Evolutionary conservation across 1,140 invertebrate species (phyloP), one percentile per base, ranked within the genome.

Genomic region (Halotydeus destructor): DNA sequence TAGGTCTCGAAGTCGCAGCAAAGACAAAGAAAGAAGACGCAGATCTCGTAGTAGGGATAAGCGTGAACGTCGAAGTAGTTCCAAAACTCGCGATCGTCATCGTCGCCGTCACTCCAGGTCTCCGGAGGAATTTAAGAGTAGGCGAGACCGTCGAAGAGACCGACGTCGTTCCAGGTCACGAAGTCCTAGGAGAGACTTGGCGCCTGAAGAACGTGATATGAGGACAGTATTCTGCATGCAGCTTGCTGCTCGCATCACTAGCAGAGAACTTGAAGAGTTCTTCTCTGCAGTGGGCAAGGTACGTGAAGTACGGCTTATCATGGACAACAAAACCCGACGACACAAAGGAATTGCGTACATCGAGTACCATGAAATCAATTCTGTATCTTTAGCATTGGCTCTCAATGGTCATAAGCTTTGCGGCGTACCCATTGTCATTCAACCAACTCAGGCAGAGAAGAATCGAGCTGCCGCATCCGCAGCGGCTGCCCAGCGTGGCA

Each of bases 321-420:
- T 88, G 31, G 97, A 97, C 61, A 97, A 97, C 59, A 96, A 97
- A 63, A 99, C 94, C 0, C 72, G 93, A 52, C 67, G 91, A 49
- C 98, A 96, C 52, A 99, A 99, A 65, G 94, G 94, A 38, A 98
- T 99, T 55, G 83, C 89, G 14, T 99, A 99, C 61, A 88, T 99
- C 36, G 94, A 99, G 64, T 99, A 99, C 60, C 78, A 80, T 56
- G 89, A 98, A 65, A 80, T 88, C 11, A 89, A 97, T 65, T 91
- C 88, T 48, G 93, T 98, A 19, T 76, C 85, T 45, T 64, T 97
- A 62, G 94, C 89, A n/a, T 65, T 99, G 33, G 91, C 86, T 22
- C 63, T 99, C 30, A 86, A 81, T 19, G 89, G 89, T 35, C 89
- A 98, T 61, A 91, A 85, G 57, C 62, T 99, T 33, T 66, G 96